A percentile compares a stretch with the other conserved stretches of the same genome.
phyloP scores from a whole-genome alignment of 2,888 invertebrate species.

The Lapara coniferarum region DNA sequence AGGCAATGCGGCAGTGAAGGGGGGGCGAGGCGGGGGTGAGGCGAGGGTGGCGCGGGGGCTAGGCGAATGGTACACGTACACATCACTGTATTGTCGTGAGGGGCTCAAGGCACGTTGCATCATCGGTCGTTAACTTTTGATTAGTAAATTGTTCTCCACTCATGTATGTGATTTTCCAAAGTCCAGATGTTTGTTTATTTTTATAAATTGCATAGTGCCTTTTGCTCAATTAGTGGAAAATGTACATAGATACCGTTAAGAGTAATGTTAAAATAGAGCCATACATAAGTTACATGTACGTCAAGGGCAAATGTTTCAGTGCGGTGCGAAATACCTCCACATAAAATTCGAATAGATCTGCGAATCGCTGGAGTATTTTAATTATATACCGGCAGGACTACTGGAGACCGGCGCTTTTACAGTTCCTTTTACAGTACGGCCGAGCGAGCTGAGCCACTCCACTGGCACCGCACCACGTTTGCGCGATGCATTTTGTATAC shows the following conservation, averaged over 20 bases:
- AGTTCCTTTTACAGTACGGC: conserved; percentile 37
- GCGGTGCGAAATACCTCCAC: conserved; percentile 43
- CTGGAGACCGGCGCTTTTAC: conserved; percentile 33
- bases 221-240: conserved; percentile 75
- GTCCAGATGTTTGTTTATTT: conserved; percentile 51
- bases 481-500: not conserved
- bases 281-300: conserved; percentile 51
- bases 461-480: conserved; percentile 31
- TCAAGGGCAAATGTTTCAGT: conserved; percentile 45
- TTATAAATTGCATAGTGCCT: conserved; percentile 78
- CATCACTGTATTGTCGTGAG: conserved; percentile 46
- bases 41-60: conserved; percentile 13
- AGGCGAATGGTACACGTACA: conserved; percentile 30
- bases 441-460: conserved; percentile 54
- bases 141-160: conserved; percentile 34
- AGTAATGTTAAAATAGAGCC: conserved; percentile 58
- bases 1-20: no score
- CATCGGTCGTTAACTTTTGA: conserved; percentile 50
- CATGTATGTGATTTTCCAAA: conserved; percentile 16
- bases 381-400: conserved; percentile 28
- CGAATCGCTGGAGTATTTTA: conserved; percentile 41
- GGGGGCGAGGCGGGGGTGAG: conserved; percentile 15
- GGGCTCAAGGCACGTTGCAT: conserved; percentile 78
- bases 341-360: conserved; percentile 34
- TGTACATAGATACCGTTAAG: conserved; percentile 61